Evolutionary conservation across 2,888 invertebrate species (phyloP).

Genomic region (Coleophora flavipennella): DNA sequence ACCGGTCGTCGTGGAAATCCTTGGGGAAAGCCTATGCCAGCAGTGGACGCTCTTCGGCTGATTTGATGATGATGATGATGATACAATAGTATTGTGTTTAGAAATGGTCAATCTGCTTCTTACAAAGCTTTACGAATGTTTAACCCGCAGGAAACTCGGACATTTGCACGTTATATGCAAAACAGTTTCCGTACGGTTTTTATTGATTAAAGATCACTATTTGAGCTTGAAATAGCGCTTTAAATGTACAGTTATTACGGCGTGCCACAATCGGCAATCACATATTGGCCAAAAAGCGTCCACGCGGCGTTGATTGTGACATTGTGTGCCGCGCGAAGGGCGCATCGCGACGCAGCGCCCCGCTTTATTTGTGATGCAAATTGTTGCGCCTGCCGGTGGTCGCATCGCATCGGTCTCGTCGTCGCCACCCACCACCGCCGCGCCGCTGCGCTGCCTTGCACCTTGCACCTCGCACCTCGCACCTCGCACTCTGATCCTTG

Average conservation of each 20-base stretch:
- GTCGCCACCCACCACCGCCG: constrained; percentile 14
- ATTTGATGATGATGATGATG: no score
- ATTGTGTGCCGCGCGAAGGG: constrained; percentile 59
- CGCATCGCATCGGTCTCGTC: constrained; percentile 18
- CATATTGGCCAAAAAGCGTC: constrained; percentile 64
- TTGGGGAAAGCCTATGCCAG: no score
- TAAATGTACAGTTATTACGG: constrained; percentile 43
- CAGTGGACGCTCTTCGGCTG: no score
- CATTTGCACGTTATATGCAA: no score
- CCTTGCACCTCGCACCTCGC: constrained; percentile 39
- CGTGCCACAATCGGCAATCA: constrained; percentile 64
- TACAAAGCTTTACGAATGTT: no score
- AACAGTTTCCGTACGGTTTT: no score
- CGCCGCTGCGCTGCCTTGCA: constrained; percentile 18
- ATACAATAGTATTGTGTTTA: no score
- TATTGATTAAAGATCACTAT: not conserved
- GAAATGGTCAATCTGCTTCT: no score
- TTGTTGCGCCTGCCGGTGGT: constrained; percentile 40
- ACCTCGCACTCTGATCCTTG: constrained; percentile 32
- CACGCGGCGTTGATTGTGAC: constrained; percentile 69
- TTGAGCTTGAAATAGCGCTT: constrained; percentile 9
- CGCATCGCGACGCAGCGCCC: constrained; percentile 17
- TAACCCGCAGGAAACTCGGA: no score
- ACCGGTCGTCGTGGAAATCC: no score
- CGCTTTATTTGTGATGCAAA: constrained; percentile 47